Conservation (phyloP, 2,888 invertebrate species). For the Drymonia ruficornis region DNA sequence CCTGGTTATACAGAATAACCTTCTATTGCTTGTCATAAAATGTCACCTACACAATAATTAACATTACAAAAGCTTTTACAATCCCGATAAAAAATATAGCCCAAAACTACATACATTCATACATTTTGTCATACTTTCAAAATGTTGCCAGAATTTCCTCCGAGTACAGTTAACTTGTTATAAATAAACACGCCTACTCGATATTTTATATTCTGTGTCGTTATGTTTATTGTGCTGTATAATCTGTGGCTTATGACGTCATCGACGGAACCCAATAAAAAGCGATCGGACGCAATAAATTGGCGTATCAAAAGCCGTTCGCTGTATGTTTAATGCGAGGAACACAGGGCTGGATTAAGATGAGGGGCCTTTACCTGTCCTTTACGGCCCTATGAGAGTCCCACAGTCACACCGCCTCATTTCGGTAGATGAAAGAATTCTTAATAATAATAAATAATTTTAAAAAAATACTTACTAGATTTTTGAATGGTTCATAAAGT, state of each 20-base stretch:
- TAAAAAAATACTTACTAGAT: too few species aligned
- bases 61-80: slow-evolving; percentile 3
- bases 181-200: slow-evolving; percentile 29
- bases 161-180: slow-evolving; percentile 9
- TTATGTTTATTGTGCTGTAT: slow-evolving; percentile 7
- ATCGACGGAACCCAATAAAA: slow-evolving; percentile 36
- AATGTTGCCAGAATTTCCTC: slow-evolving; percentile 20
- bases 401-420: too few species aligned
- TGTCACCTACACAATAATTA: neutral
- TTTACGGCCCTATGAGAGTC: too few species aligned
- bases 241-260: slow-evolving; percentile 34
- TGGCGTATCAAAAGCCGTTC: slow-evolving; percentile 52
- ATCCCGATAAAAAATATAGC: slow-evolving; percentile 15
- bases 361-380: too few species aligned
- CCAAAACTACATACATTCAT: slow-evolving; percentile 9
- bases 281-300: slow-evolving; percentile 53
- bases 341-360: slow-evolving; percentile 5
- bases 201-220: slow-evolving; percentile 18
- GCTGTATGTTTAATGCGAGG: slow-evolving; percentile 34
- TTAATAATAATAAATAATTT: too few species aligned
- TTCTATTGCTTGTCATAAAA: neutral
- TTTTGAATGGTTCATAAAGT: too few species aligned
- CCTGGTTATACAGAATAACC: too few species aligned
- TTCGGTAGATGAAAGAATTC: too few species aligned
- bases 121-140: neutral